phyloP scores from a whole-genome alignment of 1,140 invertebrate genomes.

The Rhynchophorus ferrugineus region DNA sequence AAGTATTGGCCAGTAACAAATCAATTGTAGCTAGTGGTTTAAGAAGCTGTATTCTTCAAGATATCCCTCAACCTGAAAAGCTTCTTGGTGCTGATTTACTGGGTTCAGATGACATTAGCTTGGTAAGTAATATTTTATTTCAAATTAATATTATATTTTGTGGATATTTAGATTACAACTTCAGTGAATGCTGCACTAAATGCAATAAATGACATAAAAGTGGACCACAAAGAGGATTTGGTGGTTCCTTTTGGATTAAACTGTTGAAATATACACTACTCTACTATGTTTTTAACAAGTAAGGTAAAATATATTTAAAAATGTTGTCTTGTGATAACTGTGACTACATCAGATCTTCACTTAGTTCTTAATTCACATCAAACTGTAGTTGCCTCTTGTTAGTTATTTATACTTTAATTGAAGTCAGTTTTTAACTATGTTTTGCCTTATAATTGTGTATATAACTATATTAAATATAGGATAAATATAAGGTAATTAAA shows the following conservation, averaged over 20 bases:
- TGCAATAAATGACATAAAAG: constrained; percentile 63
- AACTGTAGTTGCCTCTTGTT: no score
- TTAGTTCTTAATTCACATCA: no score
- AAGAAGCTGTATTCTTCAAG: constrained; percentile 46
- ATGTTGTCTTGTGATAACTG: no score
- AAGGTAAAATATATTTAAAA: no score
- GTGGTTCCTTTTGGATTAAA: constrained; percentile 61
- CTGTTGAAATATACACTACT: no score
- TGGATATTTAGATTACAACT: constrained; percentile 49
- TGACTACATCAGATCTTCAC: no score
- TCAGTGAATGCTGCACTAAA: constrained; percentile 56
- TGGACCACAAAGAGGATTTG: constrained; percentile 74
- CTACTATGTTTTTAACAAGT: no score
- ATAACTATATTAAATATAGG: no score
- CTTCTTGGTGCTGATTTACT: constrained; percentile 48
- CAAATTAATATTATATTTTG: constrained; percentile 7
- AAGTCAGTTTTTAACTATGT: no score
- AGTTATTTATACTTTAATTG: no score
- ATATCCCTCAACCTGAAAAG: constrained; percentile 54
- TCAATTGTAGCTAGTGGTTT: constrained; percentile 39
- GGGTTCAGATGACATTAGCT: constrained; percentile 44
- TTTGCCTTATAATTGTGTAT: no score
- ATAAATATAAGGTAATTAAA: no score
- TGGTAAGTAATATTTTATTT: constrained; percentile 44
- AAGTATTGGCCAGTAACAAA: constrained; percentile 42